Conservation (phyloP, 2,797 vertebrate genomes). For the Enteromius paludinosus region DNA sequence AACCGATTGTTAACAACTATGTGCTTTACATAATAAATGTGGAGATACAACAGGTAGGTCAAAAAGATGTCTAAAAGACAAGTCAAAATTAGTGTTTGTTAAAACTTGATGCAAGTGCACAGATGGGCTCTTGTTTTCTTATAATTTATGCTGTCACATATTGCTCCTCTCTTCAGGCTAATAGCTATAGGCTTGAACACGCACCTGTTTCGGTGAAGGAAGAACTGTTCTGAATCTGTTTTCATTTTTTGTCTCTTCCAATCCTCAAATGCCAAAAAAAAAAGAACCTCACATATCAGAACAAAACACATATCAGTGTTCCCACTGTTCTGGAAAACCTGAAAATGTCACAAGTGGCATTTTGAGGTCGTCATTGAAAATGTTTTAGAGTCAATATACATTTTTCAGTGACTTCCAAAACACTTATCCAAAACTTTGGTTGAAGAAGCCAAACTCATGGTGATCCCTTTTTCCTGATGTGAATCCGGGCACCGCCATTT, state of each 20-base stretch:
- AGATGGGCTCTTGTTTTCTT: constrained; percentile 34
- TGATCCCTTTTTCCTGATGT: background rate
- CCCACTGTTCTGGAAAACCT: background rate
- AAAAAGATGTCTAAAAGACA: background rate
- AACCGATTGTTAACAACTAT: constrained; percentile 1
- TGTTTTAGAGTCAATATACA: background rate
- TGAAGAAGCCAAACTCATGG: background rate
- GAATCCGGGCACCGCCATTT: no score
- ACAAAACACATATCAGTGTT: background rate
- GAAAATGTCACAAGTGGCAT: background rate
- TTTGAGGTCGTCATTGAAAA: background rate
- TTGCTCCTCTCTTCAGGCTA: constrained; percentile 37
- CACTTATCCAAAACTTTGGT: background rate
- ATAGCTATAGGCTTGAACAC: constrained; percentile 19
- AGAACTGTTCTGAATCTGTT: background rate
- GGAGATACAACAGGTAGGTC: background rate
- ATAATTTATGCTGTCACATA: constrained; percentile 24
- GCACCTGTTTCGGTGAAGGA: constrained; percentile 21
- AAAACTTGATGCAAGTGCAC: constrained; percentile 31
- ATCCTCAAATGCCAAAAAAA: background rate
- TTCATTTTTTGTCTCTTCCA: background rate
- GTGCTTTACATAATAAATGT: background rate
- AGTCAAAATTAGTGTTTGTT: constrained; percentile 13
- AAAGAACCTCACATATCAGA: no score
- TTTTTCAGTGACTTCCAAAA: background rate